Percentiles rank a stretch among this genome's conserved stretches.
phyloP scores from a whole-genome alignment of 2,797 vertebrate genomes.

The Falco berigora region DNA sequence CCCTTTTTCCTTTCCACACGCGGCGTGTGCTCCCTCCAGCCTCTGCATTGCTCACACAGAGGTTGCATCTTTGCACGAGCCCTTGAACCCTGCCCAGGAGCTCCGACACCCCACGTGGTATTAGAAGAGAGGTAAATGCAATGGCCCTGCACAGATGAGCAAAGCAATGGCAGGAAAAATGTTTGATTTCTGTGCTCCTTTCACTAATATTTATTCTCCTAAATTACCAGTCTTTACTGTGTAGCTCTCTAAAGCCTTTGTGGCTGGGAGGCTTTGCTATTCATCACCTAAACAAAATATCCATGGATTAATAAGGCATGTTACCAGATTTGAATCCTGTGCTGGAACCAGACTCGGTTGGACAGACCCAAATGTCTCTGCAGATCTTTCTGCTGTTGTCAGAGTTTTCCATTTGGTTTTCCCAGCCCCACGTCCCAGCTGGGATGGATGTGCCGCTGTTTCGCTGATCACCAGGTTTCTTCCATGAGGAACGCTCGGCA shows the following conservation, averaged over 20 bases:
- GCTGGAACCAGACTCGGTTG: neutral
- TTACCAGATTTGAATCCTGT: neutral
- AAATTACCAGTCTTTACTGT: neutral
- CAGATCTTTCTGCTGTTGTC: neutral
- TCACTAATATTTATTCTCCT: constrained; percentile 36
- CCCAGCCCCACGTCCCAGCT: accelerated
- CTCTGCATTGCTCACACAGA: neutral
- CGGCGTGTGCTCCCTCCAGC: neutral
- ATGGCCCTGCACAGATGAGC: neutral
- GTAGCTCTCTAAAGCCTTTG: constrained; percentile 9
- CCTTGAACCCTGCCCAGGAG: neutral
- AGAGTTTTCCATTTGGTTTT: neutral
- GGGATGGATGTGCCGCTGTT: neutral
- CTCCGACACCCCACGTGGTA: neutral
- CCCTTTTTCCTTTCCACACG: neutral
- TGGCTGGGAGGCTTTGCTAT: neutral
- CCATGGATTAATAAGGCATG: neutral
- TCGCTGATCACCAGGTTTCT: neutral
- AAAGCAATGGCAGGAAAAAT: neutral
- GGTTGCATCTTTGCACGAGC: neutral
- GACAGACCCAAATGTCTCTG: neutral
- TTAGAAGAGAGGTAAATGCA: accelerated
- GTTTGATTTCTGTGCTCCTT: neutral
- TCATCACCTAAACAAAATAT: neutral
- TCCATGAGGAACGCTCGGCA: neutral